Base-by-base conservation (phyloP, 2,797 vertebrate genomes). In the Pagetopsis macropterus region DNA sequence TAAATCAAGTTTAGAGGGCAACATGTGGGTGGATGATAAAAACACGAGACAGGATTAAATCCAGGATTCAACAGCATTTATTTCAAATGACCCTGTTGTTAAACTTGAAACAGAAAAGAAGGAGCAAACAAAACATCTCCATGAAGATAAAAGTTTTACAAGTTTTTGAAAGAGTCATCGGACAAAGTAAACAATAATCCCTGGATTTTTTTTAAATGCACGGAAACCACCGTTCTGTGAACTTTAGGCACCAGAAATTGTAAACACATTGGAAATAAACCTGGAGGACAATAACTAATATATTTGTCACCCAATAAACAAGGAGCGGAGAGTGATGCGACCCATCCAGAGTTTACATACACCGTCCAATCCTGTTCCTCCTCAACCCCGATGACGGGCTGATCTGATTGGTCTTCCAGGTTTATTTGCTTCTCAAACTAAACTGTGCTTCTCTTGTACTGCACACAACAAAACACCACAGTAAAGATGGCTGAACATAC, bases 241-340 rank as follows among this genome's bases (percentile, higher is more conserved):
- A 96, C 94, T 37, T 6, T 95, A 98, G 96, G 97, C 97, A 98
- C 97, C 96, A 96, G 95, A 97, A 96, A 96, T 96, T 97, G 96
- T 98, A 97, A 98, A 97, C 95, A 96, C 94, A 91, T 93, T 91
- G 92, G 91, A 94, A 95, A 97, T 96, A 96, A 97, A 97, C 96
- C 96, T 96, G 96, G 95, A 94, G 88, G 94, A 92, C 94, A 52
- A 75, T 23, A 43, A 50, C 64, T 70, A 45, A 71, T 44, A 46
- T 76, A 46, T 65, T 19, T 19, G 9, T 57, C 16, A 44, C 40
- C n/a, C 4, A 23, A 7, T 51, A 56, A 67, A 76, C n/a, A 1
- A 59, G 46, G 49, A 48, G 40, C 62, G 64, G 68, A 75, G 55
- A 43, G 70, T 27, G 43, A 65, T 10, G n/a, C 72, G 76, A 87